Percentiles rank a stretch among this genome's conserved stretches.
Conservation (phyloP, 2,113 vertebrate genomes). For the Lepisosteus osseus region DNA sequence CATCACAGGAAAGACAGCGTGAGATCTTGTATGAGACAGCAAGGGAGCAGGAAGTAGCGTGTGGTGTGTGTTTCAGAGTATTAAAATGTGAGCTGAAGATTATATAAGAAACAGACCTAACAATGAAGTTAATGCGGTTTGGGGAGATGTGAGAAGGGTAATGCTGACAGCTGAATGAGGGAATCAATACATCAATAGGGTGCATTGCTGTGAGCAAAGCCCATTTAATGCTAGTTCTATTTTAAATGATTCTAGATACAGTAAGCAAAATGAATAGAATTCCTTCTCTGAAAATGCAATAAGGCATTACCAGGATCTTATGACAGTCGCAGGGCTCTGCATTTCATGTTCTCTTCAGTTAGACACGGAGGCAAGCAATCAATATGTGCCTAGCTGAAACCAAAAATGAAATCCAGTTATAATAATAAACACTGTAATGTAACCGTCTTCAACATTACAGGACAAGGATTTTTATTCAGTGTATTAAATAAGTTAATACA, state of each 20-base stretch:
- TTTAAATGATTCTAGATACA: constrained; percentile 9
- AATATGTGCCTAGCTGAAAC: too few species aligned
- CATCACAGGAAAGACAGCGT: constrained; percentile 45
- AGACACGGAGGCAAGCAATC: too few species aligned
- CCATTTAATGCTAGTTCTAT: constrained; percentile 19
- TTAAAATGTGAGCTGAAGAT: constrained; percentile 59
- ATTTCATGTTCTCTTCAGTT: too few species aligned
- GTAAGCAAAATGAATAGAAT: not conserved
- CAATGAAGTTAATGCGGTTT: constrained; percentile 62
- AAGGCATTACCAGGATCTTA: too few species aligned
- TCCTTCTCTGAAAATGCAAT: not conserved
- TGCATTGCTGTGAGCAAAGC: constrained; percentile 33
- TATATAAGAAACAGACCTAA: constrained; percentile 58
- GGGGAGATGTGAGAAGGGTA: constrained; percentile 51
- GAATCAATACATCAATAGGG: constrained; percentile 50
- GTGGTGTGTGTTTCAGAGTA: constrained; percentile 63
- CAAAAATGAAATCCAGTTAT: too few species aligned
- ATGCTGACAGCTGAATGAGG: constrained; percentile 63
- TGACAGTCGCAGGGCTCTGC: too few species aligned
- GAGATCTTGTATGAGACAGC: constrained; percentile 44
- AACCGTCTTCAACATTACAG: too few species aligned
- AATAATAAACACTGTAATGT: too few species aligned
- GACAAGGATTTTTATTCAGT: too few species aligned
- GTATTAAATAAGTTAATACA: too few species aligned
- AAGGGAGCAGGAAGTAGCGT: constrained; percentile 59